A percentile compares a stretch with the other conserved stretches of the same genome.
phyloP scores from a whole-genome alignment of 2,888 invertebrate species.

The Adelognathus sp. region DNA sequence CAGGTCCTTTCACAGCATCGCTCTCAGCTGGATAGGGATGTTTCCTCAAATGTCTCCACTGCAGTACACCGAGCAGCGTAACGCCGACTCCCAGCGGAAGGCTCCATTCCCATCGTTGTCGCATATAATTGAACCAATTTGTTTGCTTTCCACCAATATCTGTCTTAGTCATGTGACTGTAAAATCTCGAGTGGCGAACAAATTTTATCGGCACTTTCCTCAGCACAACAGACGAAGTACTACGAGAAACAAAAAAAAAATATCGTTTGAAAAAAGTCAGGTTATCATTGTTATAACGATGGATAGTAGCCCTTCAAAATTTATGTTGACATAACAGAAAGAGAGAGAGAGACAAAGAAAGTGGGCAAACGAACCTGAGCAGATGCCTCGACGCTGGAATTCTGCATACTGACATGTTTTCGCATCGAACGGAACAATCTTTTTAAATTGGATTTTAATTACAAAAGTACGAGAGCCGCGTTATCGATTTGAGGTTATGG shows the following conservation, averaged over 20 bases:
- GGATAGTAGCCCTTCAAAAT: too few species aligned
- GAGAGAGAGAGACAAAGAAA: background rate
- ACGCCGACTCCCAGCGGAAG: constrained; percentile 72
- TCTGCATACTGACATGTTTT: constrained; percentile 63
- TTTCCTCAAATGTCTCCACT: constrained; percentile 71
- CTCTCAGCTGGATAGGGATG: constrained; percentile 66
- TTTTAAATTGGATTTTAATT: constrained; percentile 4
- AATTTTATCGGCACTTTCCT: constrained; percentile 30
- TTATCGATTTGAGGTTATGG: constrained; percentile 48
- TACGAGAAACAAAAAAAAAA: background rate
- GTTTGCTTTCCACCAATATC: constrained; percentile 30
- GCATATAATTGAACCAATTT: constrained; percentile 64
- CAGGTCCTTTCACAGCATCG: constrained; percentile 59
- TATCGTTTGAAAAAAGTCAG: constrained; percentile 5
- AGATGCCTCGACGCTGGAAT: constrained; percentile 57
- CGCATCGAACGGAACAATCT: background rate
- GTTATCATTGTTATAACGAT: constrained; percentile 1
- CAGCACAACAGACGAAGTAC: constrained; percentile 20
- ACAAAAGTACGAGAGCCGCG: background rate
- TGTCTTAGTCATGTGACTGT: constrained; percentile 55
- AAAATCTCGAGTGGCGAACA: constrained; percentile 30
- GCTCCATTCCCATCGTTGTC: constrained; percentile 67
- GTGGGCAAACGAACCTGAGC: constrained; percentile 41
- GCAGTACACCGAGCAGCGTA: constrained; percentile 70
- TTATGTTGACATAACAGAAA: background rate